Base-by-base conservation (phyloP, 2,797 vertebrate species). In the Esox lucius region DNA sequence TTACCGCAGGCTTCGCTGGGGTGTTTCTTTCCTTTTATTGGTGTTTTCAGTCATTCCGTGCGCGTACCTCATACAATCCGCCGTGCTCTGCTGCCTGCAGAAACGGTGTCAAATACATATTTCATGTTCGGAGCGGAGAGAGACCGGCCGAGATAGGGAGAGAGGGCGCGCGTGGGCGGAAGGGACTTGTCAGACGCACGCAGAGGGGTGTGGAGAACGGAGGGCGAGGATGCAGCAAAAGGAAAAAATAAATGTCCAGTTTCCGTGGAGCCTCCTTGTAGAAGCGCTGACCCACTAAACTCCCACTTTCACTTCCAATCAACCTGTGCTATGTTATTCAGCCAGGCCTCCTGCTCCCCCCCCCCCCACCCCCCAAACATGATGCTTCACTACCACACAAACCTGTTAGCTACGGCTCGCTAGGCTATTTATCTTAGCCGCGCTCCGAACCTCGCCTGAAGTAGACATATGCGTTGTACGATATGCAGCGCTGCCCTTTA, bases 201-300 rank as follows among this genome's bases (percentile, higher is more conserved):
- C 6, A 15, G 51, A 13, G 67, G 12, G 66, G 11, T 8, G 17
- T 53, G 31, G 70, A 59, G 51, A n/a, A 13, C 19, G n/a, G 49
- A 5, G 6, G 11, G 33, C 19, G 35, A 17, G 64, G 4, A 15
- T 15, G 13, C 7, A n/a, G 35, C 5, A 35, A 42, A 31, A 9
- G 5, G 24, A 22, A 35, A 39, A 67, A 19, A 19, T 16, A n/a
- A 2, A 4, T n/a, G n/a, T n/a, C n/a, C n/a, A n/a, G n/a, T n/a
- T n/a, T n/a, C n/a, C n/a, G n/a, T n/a, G n/a, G 46, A 49, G 69
- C 11, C 68, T 72, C 59, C 68, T 67, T 68, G 68, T 80, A 70
- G 74, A 75, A 78, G 65, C 62, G 13, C 65, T 62, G 51, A 71
- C 75, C 51, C 48, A 28, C 61, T 71, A 70, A 80, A 83, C 71